Percentiles rank a stretch among this genome's conserved stretches.
Conservation (phyloP, 2,797 vertebrate genomes). For the Chromis chromis region DNA sequence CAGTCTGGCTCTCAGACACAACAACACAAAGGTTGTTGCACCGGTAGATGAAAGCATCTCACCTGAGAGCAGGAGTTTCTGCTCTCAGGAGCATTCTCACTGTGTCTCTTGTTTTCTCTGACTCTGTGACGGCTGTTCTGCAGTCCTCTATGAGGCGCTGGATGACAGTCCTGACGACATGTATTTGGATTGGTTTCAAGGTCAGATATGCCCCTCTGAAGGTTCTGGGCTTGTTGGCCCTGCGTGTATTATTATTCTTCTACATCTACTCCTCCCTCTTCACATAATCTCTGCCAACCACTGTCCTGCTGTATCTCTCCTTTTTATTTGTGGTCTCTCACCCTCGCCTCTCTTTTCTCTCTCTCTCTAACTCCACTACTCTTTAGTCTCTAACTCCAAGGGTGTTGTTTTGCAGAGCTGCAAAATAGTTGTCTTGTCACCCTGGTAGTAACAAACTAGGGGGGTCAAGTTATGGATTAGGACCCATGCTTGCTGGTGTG, state of each 20-base stretch:
- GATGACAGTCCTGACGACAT: slow-evolving; percentile 87
- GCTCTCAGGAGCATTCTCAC: slow-evolving; percentile 56
- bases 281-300: slow-evolving; percentile 56
- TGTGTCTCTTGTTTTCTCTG: slow-evolving; percentile 77
- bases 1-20: not conserved
- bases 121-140: slow-evolving; percentile 72
- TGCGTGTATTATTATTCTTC: slow-evolving; percentile 53
- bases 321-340: slow-evolving; percentile 46
- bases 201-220: slow-evolving; percentile 81
- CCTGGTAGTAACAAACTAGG: slow-evolving; percentile 32
- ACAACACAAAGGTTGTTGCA: slow-evolving; percentile 17
- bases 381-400: slow-evolving; percentile 55
- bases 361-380: slow-evolving; percentile 28
- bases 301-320: slow-evolving; percentile 62
- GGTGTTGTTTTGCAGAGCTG: slow-evolving; percentile 67
- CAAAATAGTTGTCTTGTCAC: slow-evolving; percentile 39
- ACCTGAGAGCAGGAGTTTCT: slow-evolving; percentile 36
- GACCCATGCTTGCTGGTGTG: slow-evolving; percentile 63
- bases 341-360: slow-evolving; percentile 40
- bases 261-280: slow-evolving; percentile 43
- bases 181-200: slow-evolving; percentile 89
- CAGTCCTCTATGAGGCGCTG: slow-evolving; percentile 86
- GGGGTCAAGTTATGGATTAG: slow-evolving; percentile 61
- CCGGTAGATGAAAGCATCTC: slow-evolving; percentile 11
- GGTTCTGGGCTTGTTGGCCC: slow-evolving; percentile 66